Base-by-base conservation (phyloP, 2,113 vertebrate species). In the Anas platyrhynchos region DNA sequence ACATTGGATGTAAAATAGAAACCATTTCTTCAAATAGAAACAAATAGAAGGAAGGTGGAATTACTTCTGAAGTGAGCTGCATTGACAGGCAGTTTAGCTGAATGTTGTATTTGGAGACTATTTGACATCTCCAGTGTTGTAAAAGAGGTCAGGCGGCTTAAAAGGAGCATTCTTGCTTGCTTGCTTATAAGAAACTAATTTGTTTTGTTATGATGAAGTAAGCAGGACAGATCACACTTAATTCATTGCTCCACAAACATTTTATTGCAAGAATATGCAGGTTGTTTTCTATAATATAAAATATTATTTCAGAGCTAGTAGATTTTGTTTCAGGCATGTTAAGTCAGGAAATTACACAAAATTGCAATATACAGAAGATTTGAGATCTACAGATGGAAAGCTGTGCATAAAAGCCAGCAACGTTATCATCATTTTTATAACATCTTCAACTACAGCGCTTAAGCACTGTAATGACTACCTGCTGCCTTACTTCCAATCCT, bases 331-430 rank as follows among this genome's bases (percentile, higher is more conserved):
- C 88, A 91, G 54, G 66, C 15, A 79, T 67, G 67, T 79, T 94
- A 92, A 87, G 17, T 15, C 77, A 93, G 81, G 80, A 92, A 95
- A 95, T 93, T 79, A 82, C 48, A 96, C 73, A 76, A 94, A 89
- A 93, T 72, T 87, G 94, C 63, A 86, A 91, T 89, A 77, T 96
- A 62, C 15, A 69, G 62, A 87, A 84, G 43, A 79, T 91, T 90
- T 86, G 92, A 96, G 69, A 91, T 82, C 69, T 79, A 81, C 54
- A 84, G 88, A 84, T 86, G 90, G 77, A 94, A 96, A 96, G 58
- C 54, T 44, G 31, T 15, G 8, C 50, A 50, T 65, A 72, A 88
- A 80, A 95, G 44, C 58, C 69, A 93, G 72, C 16, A 71, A 83
- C 20, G 20, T 78, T 94, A 74, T 52, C 34, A 68, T 65, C 77